phyloP scores from a whole-genome alignment of 1,140 invertebrate species.

The Brachionus paranguensis region DNA sequence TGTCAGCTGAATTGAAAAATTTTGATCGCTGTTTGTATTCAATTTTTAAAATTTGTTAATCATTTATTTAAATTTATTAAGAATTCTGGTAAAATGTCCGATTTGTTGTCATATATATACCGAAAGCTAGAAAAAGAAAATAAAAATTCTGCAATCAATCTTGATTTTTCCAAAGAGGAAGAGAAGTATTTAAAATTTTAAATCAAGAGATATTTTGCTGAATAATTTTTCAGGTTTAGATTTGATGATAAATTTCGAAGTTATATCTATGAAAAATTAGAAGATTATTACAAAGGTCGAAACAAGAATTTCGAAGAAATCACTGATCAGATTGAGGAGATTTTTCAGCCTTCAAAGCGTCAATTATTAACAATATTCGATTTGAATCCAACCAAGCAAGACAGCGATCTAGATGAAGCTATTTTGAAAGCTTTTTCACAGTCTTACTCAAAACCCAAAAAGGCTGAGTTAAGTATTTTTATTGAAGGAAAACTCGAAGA shows the following conservation, averaged over 20 bases:
- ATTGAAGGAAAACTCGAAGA: neutral
- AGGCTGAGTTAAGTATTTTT: neutral
- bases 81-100: slow-evolving; percentile 58
- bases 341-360: neutral
- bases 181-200: slow-evolving; percentile 39
- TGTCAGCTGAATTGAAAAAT: too few species aligned
- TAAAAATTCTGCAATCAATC: slow-evolving; percentile 44
- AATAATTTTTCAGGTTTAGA: neutral
- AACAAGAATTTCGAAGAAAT: neutral
- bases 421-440: slow-evolving; percentile 6
- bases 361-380: slow-evolving; percentile 8
- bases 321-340: neutral
- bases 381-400: slow-evolving; percentile 1
- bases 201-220: neutral
- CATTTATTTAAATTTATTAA: slow-evolving; percentile 41
- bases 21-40: neutral
- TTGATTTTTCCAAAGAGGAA: slow-evolving; percentile 41
- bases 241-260: neutral
- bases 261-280: neutral
- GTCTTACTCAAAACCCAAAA: neutral
- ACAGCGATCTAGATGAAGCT: slow-evolving; percentile 16
- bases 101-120: slow-evolving; percentile 56
- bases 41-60: neutral
- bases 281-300: neutral
- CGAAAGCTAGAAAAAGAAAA: slow-evolving; percentile 47